Evolutionary conservation across 1,140 invertebrate species (phyloP).

Genomic region (Cyclargus thomasi): DNA sequence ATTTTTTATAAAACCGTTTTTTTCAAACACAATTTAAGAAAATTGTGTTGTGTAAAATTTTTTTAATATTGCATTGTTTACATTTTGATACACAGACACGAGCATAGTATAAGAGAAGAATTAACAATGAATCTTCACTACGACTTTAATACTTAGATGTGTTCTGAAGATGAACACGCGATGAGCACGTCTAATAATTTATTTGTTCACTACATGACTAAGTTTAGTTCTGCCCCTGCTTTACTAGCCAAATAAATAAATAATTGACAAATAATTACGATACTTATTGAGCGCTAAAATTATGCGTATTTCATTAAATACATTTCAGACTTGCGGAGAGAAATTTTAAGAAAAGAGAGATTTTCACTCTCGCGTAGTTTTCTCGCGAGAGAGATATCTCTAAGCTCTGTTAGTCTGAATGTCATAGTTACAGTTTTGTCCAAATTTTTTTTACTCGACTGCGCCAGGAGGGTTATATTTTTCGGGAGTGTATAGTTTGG

Average conservation of each 20-base stretch:
- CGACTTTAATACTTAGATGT: neutral
- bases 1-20: no score
- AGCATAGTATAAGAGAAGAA: neutral
- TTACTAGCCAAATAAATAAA: conserved; percentile 7
- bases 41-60: no score
- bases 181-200: neutral
- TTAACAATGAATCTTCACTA: conserved; percentile 12
- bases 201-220: neutral
- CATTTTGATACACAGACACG: neutral
- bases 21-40: no score
- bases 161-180: neutral
- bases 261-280: conserved; percentile 1
- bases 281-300: neutral
- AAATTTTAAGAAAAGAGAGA: no score
- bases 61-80: neutral
- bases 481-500: no score
- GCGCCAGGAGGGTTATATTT: no score
- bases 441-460: no score
- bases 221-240: neutral
- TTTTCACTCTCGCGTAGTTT: no score
- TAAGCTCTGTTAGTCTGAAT: no score
- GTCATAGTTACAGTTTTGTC: no score
- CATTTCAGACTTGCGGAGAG: neutral
- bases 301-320: neutral
- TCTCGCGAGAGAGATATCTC: no score